A percentile compares a stretch with the other conserved stretches of the same genome.
These are phyloP conservation scores for Onychomys arenicola DNA, from an alignment of 2,797 vertebrate genomes.

Conservation along the genomic window DNA sequence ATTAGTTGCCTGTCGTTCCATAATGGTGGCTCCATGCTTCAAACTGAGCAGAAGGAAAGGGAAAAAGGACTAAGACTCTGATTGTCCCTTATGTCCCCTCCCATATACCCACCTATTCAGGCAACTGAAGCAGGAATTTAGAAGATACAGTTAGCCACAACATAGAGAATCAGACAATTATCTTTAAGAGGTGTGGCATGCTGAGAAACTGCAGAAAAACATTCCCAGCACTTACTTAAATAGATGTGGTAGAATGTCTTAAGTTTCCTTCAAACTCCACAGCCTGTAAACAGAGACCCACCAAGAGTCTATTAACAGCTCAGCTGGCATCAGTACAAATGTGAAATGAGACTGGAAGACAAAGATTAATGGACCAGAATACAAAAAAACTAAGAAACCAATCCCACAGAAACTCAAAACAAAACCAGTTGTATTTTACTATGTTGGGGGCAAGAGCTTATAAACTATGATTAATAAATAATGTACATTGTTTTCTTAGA, in stretches of 20 bases:
- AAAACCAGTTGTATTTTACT: not conserved
- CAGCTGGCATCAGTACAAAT: not conserved
- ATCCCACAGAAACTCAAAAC: not conserved
- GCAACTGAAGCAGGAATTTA: not conserved
- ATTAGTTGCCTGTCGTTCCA: not conserved
- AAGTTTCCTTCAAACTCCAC: not conserved
- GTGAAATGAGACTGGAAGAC: not conserved
- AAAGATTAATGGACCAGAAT: not conserved
- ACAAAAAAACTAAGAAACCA: not conserved
- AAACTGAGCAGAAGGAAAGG: not conserved
- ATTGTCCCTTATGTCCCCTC: not conserved
- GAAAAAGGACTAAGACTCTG: not conserved
- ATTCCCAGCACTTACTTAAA: not conserved
- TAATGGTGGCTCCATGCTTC: not conserved
- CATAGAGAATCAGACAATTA: not conserved
- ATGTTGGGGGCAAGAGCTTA: not conserved
- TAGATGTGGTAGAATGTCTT: not conserved
- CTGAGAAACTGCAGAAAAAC: not conserved
- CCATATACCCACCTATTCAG: not conserved
- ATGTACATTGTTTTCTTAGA: not conserved
- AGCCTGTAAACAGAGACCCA: not conserved
- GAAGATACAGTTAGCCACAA: not conserved
- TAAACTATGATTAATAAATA: slow-evolving; percentile 3
- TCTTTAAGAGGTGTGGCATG: not conserved
- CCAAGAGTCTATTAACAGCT: slow-evolving; percentile 32